Percentiles rank a stretch among this genome's conserved stretches.
phyloP scores from a whole-genome alignment of 2,113 vertebrate genomes.

The Eleginops maclovinus region DNA sequence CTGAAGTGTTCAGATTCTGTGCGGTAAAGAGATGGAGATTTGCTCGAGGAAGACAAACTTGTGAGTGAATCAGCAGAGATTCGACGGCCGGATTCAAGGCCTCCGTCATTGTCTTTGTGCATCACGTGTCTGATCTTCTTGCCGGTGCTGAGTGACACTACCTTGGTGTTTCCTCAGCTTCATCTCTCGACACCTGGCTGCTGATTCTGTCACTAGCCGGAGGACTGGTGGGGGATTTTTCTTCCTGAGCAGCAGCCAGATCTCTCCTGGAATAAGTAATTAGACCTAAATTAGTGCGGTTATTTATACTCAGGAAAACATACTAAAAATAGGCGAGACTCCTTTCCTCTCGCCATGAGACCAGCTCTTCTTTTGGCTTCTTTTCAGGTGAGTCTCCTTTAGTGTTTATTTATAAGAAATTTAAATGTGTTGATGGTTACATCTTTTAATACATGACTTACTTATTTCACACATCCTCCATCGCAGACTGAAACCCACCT shows the following conservation, averaged over 20 bases:
- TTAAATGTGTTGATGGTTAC: no score
- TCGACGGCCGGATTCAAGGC: slow-evolving; percentile 38
- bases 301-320: no score
- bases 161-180: slow-evolving; percentile 33
- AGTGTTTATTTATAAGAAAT: no score
- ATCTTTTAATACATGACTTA: no score
- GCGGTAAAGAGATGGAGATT: slow-evolving; percentile 19
- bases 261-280: neutral
- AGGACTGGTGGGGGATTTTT: neutral
- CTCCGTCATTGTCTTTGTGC: slow-evolving; percentile 35
- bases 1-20: neutral
- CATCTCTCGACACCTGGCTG: slow-evolving; percentile 23
- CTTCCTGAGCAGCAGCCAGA: slow-evolving; percentile 8
- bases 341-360: no score
- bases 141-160: slow-evolving; percentile 31
- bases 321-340: no score
- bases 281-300: no score
- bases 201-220: neutral
- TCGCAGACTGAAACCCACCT: no score
- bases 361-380: no score
- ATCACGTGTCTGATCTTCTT: slow-evolving; percentile 8
- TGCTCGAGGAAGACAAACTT: slow-evolving; percentile 18
- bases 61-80: slow-evolving; percentile 41
- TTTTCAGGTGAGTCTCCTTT: no score
- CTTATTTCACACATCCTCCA: no score